phyloP scores from a whole-genome alignment of 2,797 vertebrate genomes.

The Eulemur coronatus region DNA sequence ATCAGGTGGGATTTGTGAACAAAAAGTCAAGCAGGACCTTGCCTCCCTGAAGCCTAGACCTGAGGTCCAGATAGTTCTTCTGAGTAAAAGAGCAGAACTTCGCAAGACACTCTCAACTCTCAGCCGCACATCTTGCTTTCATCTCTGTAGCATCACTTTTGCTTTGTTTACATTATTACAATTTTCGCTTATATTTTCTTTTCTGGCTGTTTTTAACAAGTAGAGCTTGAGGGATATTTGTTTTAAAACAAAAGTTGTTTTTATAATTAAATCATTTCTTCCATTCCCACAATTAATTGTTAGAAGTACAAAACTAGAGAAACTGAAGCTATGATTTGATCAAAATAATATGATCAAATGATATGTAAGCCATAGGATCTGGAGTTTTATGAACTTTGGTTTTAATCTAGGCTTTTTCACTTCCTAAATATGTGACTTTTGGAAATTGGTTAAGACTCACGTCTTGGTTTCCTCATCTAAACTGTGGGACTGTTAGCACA shows the following conservation, averaged over 20 bases:
- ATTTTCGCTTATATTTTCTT: neutral
- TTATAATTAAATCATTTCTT: neutral
- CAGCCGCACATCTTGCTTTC: accelerated
- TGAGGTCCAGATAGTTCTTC: too few relatives aligned
- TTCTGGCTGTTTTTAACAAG: neutral
- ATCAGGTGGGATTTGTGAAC: too few relatives aligned
- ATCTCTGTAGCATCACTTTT: neutral
- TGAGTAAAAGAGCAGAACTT: accelerated
- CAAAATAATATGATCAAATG: neutral
- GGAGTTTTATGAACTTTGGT: too few relatives aligned
- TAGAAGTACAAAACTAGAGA: neutral
- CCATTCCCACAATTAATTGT: neutral
- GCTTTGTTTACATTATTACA: accelerated
- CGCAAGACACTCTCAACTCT: neutral
- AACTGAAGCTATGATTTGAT: neutral
- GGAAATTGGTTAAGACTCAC: neutral
- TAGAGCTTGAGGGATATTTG: neutral
- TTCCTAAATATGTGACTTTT: neutral
- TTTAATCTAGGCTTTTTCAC: neutral
- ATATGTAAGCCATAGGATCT: neutral
- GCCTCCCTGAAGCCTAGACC: neutral
- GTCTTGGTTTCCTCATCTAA: neutral
- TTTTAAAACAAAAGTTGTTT: neutral
- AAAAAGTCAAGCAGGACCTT: neutral
- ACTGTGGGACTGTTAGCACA: neutral